Conservation (phyloP, 2,113 vertebrate species). For the Pterophyllum scalare region DNA sequence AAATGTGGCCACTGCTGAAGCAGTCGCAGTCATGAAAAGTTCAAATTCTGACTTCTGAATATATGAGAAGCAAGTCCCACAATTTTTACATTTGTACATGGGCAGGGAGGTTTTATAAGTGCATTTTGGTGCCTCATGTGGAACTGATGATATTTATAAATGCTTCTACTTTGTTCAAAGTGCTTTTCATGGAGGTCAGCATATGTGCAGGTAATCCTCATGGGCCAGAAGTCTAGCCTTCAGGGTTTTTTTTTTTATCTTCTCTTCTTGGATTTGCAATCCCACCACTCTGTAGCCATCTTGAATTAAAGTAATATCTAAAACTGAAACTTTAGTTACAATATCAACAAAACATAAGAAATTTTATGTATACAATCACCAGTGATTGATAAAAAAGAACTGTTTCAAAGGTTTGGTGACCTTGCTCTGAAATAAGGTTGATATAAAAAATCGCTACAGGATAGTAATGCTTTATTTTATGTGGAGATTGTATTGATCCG, state of each 20-base stretch:
- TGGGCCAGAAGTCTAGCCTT: neutral
- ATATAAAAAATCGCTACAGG: no score
- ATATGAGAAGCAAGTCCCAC: fast-evolving
- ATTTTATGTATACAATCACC: neutral
- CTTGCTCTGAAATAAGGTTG: no score
- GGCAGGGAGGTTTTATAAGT: neutral
- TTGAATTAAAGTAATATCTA: neutral
- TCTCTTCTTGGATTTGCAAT: neutral
- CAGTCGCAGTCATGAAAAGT: neutral
- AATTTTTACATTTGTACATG: neutral
- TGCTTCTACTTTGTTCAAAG: neutral
- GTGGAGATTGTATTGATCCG: no score
- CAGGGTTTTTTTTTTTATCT: neutral
- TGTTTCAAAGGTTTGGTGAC: no score
- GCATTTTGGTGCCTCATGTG: neutral
- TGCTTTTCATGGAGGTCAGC: neutral
- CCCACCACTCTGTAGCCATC: neutral
- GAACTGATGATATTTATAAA: neutral
- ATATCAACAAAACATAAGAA: no score
- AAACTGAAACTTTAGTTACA: neutral
- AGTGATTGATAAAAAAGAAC: no score
- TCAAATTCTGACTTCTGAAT: neutral
- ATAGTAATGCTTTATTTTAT: no score
- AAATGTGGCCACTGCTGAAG: neutral
- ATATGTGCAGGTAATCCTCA: neutral